Base-by-base conservation (phyloP, 2,113 vertebrate species). In the Anguilla rostrata region DNA sequence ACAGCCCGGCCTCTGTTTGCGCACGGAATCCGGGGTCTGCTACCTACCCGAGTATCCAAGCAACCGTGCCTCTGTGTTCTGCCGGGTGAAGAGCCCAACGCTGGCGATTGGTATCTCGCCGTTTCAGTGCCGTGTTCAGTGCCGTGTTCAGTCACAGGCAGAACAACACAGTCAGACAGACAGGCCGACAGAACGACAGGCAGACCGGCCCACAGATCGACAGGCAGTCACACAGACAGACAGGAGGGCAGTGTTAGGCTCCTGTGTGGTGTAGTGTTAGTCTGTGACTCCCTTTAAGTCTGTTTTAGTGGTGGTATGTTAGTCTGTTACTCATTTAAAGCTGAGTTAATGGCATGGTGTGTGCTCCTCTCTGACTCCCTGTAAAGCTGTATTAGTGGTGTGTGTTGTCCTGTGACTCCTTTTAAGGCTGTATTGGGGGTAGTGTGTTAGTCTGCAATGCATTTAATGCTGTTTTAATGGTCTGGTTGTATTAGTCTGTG, bases 1-100 rank as follows among this genome's bases (percentile, higher is more conserved):
- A 6, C 84, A 78, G 66, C 46, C 40, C 26, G 43, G 63, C 29
- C 39, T 49, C 79, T 82, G 63, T 75, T 83, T 83, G 81, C 82
- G 60, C 53, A 3, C 78, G 22, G 83, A 79, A 71, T 75, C 63
- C 66, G n/a, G 81, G 82, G 82, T 78, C 40, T 53, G 57, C 46
- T 56, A 22, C 57, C 40, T 84, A 41, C 85, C 34, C 46, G 40
- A n/a, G 88, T 84, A 84, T 84, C 78, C 78, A 71, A 53, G 84
- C 49, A 89, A 82, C 84, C 34, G 49, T 43, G 78, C 39, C 78
- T 56, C 53, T 80, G 79, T 82, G 40, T 39, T 86, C 78, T 41
- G 39, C 39, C 18, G 49, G 84, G 40, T 85, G 78, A 41, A 49
- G 79, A 78, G 78, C 53, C 43, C 78, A 85, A 81, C 81, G 71